Evolutionary conservation across 2,797 vertebrate species (phyloP), one percentile per base, ranked within the genome.

Genomic region (Apogon talboti): DNA sequence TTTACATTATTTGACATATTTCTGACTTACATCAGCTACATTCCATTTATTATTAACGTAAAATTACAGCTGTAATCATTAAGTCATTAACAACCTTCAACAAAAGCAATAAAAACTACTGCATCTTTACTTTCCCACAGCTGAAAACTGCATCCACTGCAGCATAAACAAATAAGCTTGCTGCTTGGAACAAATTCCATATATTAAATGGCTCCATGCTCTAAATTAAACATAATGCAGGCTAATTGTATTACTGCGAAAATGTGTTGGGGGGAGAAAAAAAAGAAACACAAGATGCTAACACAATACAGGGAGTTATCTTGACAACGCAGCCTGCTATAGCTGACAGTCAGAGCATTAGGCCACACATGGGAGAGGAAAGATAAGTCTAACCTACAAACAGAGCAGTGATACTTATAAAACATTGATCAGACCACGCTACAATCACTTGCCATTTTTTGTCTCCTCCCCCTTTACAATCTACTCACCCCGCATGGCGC

Each of bases 301-400:
- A 35, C 57, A 70, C 76, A 85, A 81, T 68, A 15, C 30, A 33
- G 5, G n/a, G 55, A 37, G 66, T 86, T 89, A 89, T 91, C 88
- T 83, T n/a, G 13, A 62, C 68, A 30, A 33, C 64, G 41, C 89
- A 87, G 85, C 13, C 77, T 67, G 48, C 62, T 33, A 9, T 75
- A 79, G 77, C 53, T 82, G 76, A 81, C 69, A 38, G 65, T 62
- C 72, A 65, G 42, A 72, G 71, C 78, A 76, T 74, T 83, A 83
- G 67, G 52, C 66, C 66, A 61, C 83, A 72, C 74, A 59, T 55
- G 68, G 70, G 45, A 78, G 69, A 78, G 60, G 53, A 62, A 42
- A 87, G 81, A 89, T 88, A 87, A 79, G 83, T 73, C 57, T 66
- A 75, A 79, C 77, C 84, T 70, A 85, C 86, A 82, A 77, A 82